These are phyloP conservation scores for Chionodraco myersi DNA, from an alignment of 2,113 vertebrate genomes.

Conservation along the genomic window DNA sequence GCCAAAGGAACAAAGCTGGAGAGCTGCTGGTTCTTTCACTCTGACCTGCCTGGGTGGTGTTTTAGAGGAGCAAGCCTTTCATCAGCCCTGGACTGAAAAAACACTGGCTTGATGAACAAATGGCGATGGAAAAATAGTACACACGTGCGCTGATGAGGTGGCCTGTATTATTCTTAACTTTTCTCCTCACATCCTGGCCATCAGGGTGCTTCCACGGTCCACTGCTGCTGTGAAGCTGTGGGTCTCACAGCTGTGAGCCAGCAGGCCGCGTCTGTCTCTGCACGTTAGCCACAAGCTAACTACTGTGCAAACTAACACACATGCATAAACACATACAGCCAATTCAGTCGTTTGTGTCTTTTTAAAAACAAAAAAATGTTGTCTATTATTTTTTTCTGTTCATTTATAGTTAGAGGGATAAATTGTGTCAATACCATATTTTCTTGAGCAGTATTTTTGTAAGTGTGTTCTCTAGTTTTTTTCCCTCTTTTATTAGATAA, in stretches of 20 bases:
- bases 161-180: conserved; percentile 54
- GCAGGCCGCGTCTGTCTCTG: conserved; percentile 9
- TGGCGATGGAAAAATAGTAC: conserved; percentile 28
- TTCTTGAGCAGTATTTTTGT: background rate
- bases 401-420: background rate
- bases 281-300: background rate
- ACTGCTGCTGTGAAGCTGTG: conserved; percentile 55
- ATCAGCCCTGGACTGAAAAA: conserved; percentile 60
- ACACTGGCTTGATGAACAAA: conserved; percentile 28
- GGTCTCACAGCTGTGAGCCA: conserved; percentile 54
- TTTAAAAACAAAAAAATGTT: background rate
- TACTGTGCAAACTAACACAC: conserved; percentile 35
- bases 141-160: conserved; percentile 22
- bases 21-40: conserved; percentile 59
- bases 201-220: conserved; percentile 59
- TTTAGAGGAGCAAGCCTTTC: conserved; percentile 53
- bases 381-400: background rate
- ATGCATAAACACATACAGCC: conserved; percentile 1
- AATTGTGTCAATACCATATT: background rate
- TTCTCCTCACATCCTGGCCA: conserved; percentile 63
- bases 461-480: background rate
- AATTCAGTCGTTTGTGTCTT: conserved; percentile 9
- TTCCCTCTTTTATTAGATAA: background rate
- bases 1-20: conserved; percentile 53
- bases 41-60: conserved; percentile 52